Evolutionary conservation across 2,888 invertebrate species (phyloP).

Genomic region (Tipula unca): DNA sequence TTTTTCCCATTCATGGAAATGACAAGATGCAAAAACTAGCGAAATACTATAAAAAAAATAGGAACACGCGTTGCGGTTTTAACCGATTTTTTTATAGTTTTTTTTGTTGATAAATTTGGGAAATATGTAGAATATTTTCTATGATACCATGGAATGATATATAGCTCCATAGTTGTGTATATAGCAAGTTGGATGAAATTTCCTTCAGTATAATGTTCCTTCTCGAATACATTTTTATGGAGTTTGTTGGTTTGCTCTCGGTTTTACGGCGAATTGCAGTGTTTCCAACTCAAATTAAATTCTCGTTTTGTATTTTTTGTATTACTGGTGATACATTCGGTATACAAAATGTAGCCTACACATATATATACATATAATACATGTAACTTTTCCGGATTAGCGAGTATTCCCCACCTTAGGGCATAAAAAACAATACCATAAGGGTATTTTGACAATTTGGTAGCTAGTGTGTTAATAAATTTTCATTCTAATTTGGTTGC

Average conservation of each 20-base stretch:
- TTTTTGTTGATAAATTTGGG: not conserved
- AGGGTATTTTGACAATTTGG: not conserved
- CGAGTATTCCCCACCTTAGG: not conserved
- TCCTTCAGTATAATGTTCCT: not conserved
- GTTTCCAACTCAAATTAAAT: not conserved
- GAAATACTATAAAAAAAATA: not conserved
- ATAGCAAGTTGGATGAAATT: too few relatives aligned
- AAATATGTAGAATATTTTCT: not conserved
- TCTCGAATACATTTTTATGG: not conserved
- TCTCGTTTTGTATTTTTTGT: not conserved
- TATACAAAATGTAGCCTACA: not conserved
- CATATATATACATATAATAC: not conserved
- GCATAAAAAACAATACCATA: not conserved
- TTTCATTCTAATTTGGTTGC: not conserved
- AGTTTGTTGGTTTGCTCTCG: not conserved
- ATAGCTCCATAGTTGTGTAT: not conserved
- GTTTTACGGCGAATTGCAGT: not conserved
- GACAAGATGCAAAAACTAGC: not conserved
- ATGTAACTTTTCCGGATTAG: not conserved
- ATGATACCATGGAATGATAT: not conserved
- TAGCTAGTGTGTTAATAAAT: not conserved
- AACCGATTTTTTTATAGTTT: not conserved
- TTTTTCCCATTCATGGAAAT: not conserved
- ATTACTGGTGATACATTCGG: not conserved
- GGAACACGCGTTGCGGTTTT: not conserved